Evolutionary conservation across 2,888 invertebrate genomes (phyloP).

Genomic region (Crepidodera aurea): DNA sequence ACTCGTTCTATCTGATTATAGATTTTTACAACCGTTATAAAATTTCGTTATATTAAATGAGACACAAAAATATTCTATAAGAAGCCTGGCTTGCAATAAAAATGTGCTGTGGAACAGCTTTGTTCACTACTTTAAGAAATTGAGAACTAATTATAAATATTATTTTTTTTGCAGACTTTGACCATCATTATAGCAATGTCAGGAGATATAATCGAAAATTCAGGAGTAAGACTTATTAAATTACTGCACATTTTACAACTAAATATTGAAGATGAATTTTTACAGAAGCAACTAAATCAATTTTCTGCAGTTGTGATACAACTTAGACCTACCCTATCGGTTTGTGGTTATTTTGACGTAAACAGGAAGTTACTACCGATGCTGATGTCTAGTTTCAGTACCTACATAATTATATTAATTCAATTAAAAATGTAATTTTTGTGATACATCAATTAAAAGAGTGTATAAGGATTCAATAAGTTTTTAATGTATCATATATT

Average conservation of each 20-base stretch:
- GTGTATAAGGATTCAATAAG: too few species aligned
- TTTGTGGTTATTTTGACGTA: neutral
- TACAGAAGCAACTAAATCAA: constrained; percentile 1
- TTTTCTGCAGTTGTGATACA: neutral
- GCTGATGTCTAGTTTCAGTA: neutral
- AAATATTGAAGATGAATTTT: neutral
- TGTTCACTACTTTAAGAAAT: too few species aligned
- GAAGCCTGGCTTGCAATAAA: too few species aligned
- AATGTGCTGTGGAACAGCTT: too few species aligned
- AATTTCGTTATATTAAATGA: too few species aligned
- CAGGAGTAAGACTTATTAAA: neutral
- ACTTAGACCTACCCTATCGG: neutral
- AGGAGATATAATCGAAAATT: constrained; percentile 3
- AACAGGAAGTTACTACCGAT: constrained; percentile 11
- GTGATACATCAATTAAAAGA: too few species aligned
- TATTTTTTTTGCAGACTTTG: neutral
- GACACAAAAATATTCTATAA: too few species aligned
- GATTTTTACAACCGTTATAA: too few species aligned
- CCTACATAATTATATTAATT: constrained; percentile 5
- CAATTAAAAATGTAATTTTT: constrained; percentile 5
- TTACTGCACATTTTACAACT: neutral
- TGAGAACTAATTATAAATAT: too few species aligned
- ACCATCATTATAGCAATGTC: constrained; percentile 1
- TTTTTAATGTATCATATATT: too few species aligned
- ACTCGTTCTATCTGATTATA: too few species aligned